phyloP scores from a whole-genome alignment of 2,888 invertebrate species.

The Graphium colonna region DNA sequence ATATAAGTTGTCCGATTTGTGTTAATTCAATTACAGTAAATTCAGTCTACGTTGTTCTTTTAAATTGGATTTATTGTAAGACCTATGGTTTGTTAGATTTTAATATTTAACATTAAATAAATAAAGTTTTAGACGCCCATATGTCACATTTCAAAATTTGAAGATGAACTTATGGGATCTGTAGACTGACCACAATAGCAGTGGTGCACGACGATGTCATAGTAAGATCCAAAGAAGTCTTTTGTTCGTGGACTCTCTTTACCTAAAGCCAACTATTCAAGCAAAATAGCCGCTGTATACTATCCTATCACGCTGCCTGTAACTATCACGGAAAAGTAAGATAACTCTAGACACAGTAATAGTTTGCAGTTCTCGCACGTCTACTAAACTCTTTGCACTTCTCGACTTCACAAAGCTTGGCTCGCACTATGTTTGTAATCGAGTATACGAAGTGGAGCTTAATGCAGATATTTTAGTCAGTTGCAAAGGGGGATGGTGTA shows the following conservation, averaged over 20 bases:
- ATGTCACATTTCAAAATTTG: conserved; percentile 34
- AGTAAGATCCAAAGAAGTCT: conserved; percentile 77
- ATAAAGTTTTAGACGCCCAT: too few species aligned
- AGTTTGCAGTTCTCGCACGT: not conserved
- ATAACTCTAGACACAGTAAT: not conserved
- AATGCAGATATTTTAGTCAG: not conserved
- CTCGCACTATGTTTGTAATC: not conserved
- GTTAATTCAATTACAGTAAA: too few species aligned
- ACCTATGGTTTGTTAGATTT: too few species aligned
- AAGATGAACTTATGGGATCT: conserved; percentile 79
- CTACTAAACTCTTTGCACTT: not conserved
- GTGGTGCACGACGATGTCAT: conserved; percentile 81
- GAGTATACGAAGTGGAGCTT: not conserved
- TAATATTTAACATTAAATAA: too few species aligned
- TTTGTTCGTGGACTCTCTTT: conserved; percentile 83
- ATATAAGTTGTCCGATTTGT: too few species aligned
- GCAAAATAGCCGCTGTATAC: conserved; percentile 80
- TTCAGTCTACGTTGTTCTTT: too few species aligned
- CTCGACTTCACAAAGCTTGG: not conserved
- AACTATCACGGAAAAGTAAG: conserved; percentile 11
- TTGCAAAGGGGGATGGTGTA: not conserved
- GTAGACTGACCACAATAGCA: conserved; percentile 77
- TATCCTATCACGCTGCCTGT: conserved; percentile 77
- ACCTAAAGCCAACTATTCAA: conserved; percentile 82
- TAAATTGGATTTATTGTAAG: too few species aligned